Percentiles rank a stretch among this genome's conserved stretches.
Conservation (phyloP, 2,797 vertebrate species). For the Phrynocephalus forsythii region DNA sequence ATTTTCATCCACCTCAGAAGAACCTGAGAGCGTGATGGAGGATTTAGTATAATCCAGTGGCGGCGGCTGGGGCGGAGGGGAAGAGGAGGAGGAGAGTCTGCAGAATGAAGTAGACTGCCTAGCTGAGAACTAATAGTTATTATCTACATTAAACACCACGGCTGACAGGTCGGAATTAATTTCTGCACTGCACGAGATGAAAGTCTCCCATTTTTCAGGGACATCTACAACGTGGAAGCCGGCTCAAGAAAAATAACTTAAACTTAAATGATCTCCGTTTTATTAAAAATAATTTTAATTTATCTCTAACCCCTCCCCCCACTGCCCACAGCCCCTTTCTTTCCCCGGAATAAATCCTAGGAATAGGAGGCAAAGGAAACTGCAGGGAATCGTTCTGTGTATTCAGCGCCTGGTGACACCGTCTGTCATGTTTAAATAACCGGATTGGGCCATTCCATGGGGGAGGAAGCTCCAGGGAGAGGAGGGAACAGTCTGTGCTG, state of each 20-base stretch:
- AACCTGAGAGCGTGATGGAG: neutral
- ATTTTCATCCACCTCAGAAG: constrained; percentile 17
- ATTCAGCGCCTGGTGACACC: accelerated
- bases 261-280: constrained; percentile 72
- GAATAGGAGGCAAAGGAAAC: neutral
- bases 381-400: accelerated
- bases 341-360: constrained; percentile 44
- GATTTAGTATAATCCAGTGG: constrained; percentile 53
- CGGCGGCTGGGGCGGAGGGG: constrained; percentile 40
- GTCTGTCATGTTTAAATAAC: neutral
- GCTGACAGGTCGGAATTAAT: constrained; percentile 73
- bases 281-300: constrained; percentile 77
- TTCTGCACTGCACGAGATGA: constrained; percentile 62
- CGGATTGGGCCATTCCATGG: accelerated
- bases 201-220: constrained; percentile 70
- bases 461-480: neutral
- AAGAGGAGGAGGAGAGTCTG: neutral
- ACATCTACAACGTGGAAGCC: constrained; percentile 28
- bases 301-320: constrained; percentile 60
- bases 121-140: constrained; percentile 73
- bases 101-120: constrained; percentile 58
- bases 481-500: accelerated
- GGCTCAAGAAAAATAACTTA: constrained; percentile 61
- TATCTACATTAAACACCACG: constrained; percentile 70
- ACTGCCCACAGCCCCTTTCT: constrained; percentile 1